Conservation (phyloP, 2,113 vertebrate species). For the Nyctereutes procyonoides region DNA sequence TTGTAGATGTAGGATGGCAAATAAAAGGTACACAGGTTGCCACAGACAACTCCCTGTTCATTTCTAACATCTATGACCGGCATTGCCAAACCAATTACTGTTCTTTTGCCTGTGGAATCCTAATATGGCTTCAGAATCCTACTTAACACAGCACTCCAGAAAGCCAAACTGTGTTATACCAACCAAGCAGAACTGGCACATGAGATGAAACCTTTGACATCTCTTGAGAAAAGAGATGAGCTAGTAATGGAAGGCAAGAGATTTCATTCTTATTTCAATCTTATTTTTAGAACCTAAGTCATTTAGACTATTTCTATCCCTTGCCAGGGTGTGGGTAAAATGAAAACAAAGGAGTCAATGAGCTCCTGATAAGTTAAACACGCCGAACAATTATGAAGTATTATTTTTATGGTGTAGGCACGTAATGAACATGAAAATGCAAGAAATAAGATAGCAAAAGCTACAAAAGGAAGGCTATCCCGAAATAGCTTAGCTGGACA, state of each 20-base stretch:
- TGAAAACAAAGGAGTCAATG: slow-evolving; percentile 67
- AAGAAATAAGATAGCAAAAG: slow-evolving; percentile 36
- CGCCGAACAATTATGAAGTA: slow-evolving; percentile 45
- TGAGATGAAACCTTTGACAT: neutral
- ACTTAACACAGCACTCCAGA: neutral
- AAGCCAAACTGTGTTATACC: neutral
- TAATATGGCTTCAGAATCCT: slow-evolving; percentile 25
- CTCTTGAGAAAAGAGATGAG: slow-evolving; percentile 20
- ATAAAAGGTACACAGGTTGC: neutral
- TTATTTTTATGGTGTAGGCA: slow-evolving; percentile 54
- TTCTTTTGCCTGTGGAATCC: neutral
- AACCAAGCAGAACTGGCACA: neutral
- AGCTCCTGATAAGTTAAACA: slow-evolving; percentile 43
- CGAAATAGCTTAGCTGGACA: slow-evolving; percentile 14
- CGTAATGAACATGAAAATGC: slow-evolving; percentile 62
- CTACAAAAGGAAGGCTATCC: slow-evolving; percentile 33
- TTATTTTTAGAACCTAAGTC: slow-evolving; percentile 63
- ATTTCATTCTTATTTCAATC: slow-evolving; percentile 30
- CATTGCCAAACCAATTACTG: neutral
- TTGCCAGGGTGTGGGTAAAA: slow-evolving; percentile 62
- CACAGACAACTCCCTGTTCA: neutral
- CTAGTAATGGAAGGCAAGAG: neutral
- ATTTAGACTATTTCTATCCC: slow-evolving; percentile 56
- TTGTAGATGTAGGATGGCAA: neutral
- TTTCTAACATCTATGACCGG: neutral